Percentiles rank a stretch among this genome's conserved stretches.
These are phyloP conservation scores for Xiphydria camelus DNA, from an alignment of 2,888 invertebrate genomes.

Conservation along the genomic window DNA sequence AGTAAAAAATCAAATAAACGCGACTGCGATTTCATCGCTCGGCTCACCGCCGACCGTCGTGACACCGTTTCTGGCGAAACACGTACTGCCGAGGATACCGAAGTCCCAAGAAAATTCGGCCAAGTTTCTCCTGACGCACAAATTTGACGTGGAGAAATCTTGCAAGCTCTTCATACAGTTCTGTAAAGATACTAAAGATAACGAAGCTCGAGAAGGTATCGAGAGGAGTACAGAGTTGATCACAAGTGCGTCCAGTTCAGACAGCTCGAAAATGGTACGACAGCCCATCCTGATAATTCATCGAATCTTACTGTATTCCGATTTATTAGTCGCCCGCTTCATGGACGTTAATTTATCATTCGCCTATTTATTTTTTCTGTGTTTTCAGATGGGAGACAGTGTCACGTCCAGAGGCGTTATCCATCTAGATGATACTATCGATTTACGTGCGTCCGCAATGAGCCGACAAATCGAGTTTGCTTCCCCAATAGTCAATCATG, in stretches of 20 bases:
- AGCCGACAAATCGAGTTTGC: constrained; percentile 18
- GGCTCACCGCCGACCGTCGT: constrained; percentile 39
- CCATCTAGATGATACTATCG: constrained; percentile 25
- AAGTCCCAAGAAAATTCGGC: constrained; percentile 38
- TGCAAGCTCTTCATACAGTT: constrained; percentile 44
- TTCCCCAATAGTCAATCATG: too few species aligned
- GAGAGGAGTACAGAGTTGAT: constrained; percentile 1
- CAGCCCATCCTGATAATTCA: too few species aligned
- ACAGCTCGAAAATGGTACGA: constrained; percentile 8
- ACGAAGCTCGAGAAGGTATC: constrained; percentile 15
- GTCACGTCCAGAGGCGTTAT: constrained; percentile 3
- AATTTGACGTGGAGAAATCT: constrained; percentile 45
- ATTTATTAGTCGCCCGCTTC: too few species aligned
- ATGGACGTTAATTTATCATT: too few species aligned
- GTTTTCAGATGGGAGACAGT: constrained; percentile 10
- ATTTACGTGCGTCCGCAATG: constrained; percentile 23
- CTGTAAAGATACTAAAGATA: too few species aligned
- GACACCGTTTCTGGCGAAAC: constrained; percentile 37
- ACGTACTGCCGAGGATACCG: constrained; percentile 49
- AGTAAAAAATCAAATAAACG: constrained; percentile 42
- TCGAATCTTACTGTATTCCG: too few species aligned
- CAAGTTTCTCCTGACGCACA: constrained; percentile 39
- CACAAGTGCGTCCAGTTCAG: neutral
- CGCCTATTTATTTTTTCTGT: too few species aligned
- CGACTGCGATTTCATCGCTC: constrained; percentile 39